These are phyloP conservation scores for Hypsibius dujardini DNA, from an alignment of 1,140 invertebrate species.

Conservation along the genomic window DNA sequence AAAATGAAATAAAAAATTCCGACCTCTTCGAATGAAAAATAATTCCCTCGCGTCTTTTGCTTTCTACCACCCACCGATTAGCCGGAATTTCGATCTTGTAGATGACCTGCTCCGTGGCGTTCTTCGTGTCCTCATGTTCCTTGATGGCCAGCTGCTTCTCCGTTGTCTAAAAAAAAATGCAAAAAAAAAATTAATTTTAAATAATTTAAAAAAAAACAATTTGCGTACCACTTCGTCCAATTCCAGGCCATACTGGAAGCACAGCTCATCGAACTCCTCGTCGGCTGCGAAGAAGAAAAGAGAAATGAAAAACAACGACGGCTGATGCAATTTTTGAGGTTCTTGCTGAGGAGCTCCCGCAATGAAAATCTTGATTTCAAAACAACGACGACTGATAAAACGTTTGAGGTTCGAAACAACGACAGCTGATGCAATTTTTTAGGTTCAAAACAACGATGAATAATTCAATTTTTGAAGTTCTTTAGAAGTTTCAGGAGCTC, in stretches of 20 bases:
- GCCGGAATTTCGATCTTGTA: constrained; percentile 96
- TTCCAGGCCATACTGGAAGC: constrained; percentile 92
- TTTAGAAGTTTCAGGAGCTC: too few relatives aligned
- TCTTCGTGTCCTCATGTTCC: constrained; percentile 49
- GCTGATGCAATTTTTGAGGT: too few relatives aligned
- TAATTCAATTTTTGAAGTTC: too few relatives aligned
- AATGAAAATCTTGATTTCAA: too few relatives aligned
- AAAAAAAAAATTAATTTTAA: too few relatives aligned
- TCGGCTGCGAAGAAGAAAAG: constrained; percentile 49
- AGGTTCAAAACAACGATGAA: too few relatives aligned
- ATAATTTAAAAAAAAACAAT: background rate
- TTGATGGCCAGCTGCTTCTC: constrained; percentile 74
- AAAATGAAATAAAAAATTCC: too few relatives aligned
- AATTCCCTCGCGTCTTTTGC: constrained; percentile 15
- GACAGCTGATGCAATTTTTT: too few relatives aligned
- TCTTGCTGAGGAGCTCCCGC: too few relatives aligned
- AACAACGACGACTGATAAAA: too few relatives aligned
- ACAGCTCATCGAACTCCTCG: constrained; percentile 83
- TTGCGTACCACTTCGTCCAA: constrained; percentile 79
- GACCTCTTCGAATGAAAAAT: constrained; percentile 20
- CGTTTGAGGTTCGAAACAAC: too few relatives aligned
- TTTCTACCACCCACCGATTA: constrained; percentile 45
- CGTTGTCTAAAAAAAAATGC: constrained; percentile 55
- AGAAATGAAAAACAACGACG: too few relatives aligned
- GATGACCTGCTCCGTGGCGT: constrained; percentile 43